Evolutionary conservation across 1,140 invertebrate species (phyloP), one percentile per base, ranked within the genome.

Genomic region (Drosophila repleta): DNA sequence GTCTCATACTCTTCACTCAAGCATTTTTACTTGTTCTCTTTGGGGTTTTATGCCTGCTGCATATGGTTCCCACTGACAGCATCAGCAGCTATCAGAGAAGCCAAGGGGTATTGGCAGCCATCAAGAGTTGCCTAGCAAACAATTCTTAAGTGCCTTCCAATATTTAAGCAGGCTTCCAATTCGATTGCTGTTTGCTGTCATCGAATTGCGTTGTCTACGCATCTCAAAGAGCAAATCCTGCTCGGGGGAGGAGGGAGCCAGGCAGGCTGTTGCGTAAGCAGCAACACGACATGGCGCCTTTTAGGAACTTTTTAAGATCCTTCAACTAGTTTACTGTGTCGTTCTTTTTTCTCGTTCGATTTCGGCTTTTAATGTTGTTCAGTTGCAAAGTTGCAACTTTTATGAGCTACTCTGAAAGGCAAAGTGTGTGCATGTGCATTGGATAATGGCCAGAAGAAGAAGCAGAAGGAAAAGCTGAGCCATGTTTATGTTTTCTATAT

Each of bases 121-220:
- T 73, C 69, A 60, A 71, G 74, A 73, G 62, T 56, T 73, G 56
- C 52, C 69, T 74, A 65, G 65, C 71, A 74, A 74, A 77, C 65
- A 77, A 70, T 77, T 77, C 71, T 77, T 77, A 77, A 77, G 74
- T 77, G 74, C 74, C 74, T 77, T 74, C 74, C 74, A 77, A 77
- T 77, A 77, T 77, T 77, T 77, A 77, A 77, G 74, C 71, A 74
- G 74, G 70, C 69, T 76, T 72, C 69, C 71, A 74, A 77, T 77
- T 77, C 74, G 74, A 77, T 77, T 77, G 74, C 74, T 77, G 53
- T 77, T 77, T 74, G 74, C 71, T 77, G 74, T 77, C 74, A 77
- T 63, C 70, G 53, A 58, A 74, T 77, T 65, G 71, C 74, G 71
- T 77, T 77, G 69, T 76, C 70, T 76, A 73, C 69, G 69, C 73